A percentile compares a stretch with the other conserved stretches of the same genome.
These are phyloP conservation scores for Sylvilagus floridanus DNA, from an alignment of 2,797 vertebrate genomes.

Conservation along the genomic window DNA sequence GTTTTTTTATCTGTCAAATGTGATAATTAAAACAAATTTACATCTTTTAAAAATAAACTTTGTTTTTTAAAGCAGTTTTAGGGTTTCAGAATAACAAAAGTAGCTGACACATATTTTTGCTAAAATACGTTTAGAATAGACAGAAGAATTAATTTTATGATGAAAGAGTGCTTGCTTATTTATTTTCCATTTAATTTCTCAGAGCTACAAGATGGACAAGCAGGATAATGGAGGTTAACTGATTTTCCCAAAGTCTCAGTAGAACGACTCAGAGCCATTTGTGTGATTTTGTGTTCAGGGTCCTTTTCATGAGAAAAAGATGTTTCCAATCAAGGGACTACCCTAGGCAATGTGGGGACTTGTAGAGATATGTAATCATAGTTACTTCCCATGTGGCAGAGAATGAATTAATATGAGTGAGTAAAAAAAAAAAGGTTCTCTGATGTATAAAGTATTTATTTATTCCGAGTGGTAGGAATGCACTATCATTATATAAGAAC, in stretches of 20 bases:
- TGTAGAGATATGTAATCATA: conserved; percentile 15
- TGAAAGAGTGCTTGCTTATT: background rate
- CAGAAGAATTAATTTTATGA: background rate
- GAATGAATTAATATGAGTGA: conserved; percentile 17
- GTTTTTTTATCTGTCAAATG: background rate
- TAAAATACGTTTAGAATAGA: background rate
- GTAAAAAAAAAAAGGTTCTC: background rate
- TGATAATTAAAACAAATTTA: background rate
- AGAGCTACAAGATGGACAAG: background rate
- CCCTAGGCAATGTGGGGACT: background rate
- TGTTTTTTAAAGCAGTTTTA: background rate
- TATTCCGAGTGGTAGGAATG: conserved; percentile 14
- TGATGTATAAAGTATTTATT: conserved; percentile 13
- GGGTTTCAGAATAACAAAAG: conserved; percentile 9
- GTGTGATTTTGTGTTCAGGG: conserved; percentile 7
- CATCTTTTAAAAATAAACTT: background rate
- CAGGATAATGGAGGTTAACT: background rate
- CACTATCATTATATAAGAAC: conserved; percentile 41
- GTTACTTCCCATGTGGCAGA: conserved; percentile 7
- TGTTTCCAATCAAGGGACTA: background rate
- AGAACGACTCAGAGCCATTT: background rate
- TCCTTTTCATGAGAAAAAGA: conserved; percentile 4
- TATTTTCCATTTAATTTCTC: conserved; percentile 38
- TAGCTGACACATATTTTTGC: too few relatives aligned
- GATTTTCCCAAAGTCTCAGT: background rate